A percentile compares a stretch with the other conserved stretches of the same genome.
These are phyloP conservation scores for Galagoides demidoff DNA, from an alignment of 2,797 vertebrate genomes.

Conservation along the genomic window DNA sequence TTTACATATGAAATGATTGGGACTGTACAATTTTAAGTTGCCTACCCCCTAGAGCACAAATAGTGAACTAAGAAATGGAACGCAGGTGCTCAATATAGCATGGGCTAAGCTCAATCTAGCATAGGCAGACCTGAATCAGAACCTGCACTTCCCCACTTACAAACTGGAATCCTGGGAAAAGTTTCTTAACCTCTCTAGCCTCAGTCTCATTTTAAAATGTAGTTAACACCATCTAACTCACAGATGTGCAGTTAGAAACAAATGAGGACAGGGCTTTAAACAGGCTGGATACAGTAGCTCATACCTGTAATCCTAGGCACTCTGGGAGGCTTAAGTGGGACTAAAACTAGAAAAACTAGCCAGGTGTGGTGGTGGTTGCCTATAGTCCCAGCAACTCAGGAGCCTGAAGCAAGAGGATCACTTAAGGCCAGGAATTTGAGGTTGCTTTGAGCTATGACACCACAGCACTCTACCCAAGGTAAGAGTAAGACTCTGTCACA, in stretches of 20 bases:
- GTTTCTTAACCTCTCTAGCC: background rate
- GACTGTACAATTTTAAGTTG: slow-evolving; percentile 35
- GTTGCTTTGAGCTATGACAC: no score
- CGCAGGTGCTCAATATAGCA: background rate
- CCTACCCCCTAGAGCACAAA: slow-evolving; percentile 11
- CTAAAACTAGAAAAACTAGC: no score
- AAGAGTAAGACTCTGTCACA: no score
- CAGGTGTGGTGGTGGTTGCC: no score
- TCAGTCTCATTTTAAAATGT: slow-evolving; percentile 17
- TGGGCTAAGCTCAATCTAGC: background rate
- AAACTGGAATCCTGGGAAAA: slow-evolving; percentile 33
- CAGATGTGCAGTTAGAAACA: slow-evolving; percentile 18
- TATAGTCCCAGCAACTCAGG: no score
- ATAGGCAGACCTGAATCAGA: background rate
- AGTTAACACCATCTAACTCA: background rate
- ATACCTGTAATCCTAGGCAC: no score
- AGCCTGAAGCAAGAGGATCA: no score
- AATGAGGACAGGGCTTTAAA: slow-evolving; percentile 39
- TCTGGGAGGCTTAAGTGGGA: no score
- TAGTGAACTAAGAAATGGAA: slow-evolving; percentile 28
- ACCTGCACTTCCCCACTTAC: slow-evolving; percentile 4
- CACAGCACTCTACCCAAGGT: no score
- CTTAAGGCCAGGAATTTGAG: no score
- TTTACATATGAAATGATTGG: slow-evolving; percentile 42
- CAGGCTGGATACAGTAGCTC: background rate